Evolutionary conservation across 2,113 vertebrate species (phyloP), one percentile per base, ranked within the genome.

Genomic region (Apteryx mantelli): DNA sequence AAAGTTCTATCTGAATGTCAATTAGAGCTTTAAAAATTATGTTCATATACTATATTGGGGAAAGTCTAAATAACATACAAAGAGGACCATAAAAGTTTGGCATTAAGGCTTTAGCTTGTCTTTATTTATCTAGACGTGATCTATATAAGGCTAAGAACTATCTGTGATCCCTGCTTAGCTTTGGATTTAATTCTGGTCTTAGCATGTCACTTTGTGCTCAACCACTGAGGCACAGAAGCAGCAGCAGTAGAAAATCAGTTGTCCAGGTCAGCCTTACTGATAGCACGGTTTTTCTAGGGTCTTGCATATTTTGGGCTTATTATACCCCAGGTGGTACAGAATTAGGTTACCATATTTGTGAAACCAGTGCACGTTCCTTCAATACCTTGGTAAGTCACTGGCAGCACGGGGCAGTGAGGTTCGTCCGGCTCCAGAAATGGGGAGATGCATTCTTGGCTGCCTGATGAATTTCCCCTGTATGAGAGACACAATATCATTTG

Each of bases 1-100:
- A 95, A 95, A 91, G 30, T 93, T 97, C 86, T 77, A 56, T 86
- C 58, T 94, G 88, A 97, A 95, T 96, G 95, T 95, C 86, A 97
- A 76, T 96, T 95, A 96, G 85, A 94, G 69, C 85, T 83, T 86
- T 80, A 95, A 91, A 94, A 95, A 93, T n/a, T 78, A 32, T 38
- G 25, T 24, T 90, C 2, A 0, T 75, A 34, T 8, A 4, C 60
- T 81, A 9, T 44, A 11, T 16, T 64, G 12, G 89, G 42, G 13
- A 76, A 56, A 70, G 56, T 30, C 76, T 82, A 73, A 96, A 74
- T 90, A 46, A 81, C 10, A 53, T 26, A 77, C 3, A 18, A 21
- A 90, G 76, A 93, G 58, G 32, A 52, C 24, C 18, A 6, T 2
- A 53, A 69, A 79, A 71, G 14, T 3, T 1, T 15, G 14, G 20